Evolutionary conservation across 2,888 invertebrate species (phyloP).

Genomic region (Stratiomys singularior): DNA sequence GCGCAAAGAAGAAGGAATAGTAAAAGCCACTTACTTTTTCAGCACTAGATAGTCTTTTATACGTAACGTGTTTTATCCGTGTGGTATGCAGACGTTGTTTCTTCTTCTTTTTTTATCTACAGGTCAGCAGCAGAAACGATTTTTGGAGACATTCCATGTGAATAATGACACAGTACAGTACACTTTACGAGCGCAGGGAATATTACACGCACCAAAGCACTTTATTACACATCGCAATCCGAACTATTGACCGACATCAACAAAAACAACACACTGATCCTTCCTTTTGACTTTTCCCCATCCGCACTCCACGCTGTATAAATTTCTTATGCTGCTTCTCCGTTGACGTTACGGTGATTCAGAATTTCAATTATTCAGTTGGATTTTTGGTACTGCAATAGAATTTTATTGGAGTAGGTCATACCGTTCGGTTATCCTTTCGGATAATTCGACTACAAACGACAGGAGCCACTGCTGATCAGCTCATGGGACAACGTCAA

Average conservation of each 20-base stretch:
- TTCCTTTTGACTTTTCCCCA: neutral
- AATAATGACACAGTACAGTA: neutral
- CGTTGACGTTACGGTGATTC: neutral
- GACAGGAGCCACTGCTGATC: no score
- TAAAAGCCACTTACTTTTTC: neutral
- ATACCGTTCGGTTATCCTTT: neutral
- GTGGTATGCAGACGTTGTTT: neutral
- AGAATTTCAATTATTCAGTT: constrained; percentile 2
- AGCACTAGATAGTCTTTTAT: neutral
- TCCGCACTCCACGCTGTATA: constrained; percentile 4
- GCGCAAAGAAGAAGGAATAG: constrained; percentile 17
- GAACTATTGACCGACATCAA: constrained; percentile 2
- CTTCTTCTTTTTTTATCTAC: no score
- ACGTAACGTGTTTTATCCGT: constrained; percentile 16
- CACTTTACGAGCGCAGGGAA: neutral
- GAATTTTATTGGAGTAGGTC: neutral
- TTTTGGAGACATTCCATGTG: constrained; percentile 9
- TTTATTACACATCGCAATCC: constrained; percentile 4
- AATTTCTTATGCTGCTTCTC: neutral
- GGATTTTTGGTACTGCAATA: neutral
- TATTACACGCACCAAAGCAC: constrained; percentile 3
- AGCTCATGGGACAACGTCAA: neutral
- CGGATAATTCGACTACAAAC: no score
- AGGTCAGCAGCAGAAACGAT: neutral
- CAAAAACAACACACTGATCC: neutral